Conservation (phyloP, 2,888 invertebrate species). For the Cyaniris semiargus region DNA sequence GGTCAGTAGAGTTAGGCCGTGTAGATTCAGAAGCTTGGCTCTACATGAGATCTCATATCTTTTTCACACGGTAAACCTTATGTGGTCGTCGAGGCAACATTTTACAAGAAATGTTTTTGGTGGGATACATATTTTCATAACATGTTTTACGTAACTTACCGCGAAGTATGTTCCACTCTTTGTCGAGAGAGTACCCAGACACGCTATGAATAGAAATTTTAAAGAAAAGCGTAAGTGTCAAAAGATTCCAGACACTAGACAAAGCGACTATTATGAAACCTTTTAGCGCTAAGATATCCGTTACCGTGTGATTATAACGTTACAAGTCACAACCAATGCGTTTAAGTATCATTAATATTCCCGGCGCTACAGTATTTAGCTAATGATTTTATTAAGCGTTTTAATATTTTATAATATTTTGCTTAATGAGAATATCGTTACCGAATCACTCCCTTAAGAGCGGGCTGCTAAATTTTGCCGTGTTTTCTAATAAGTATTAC, state of each 20-base stretch:
- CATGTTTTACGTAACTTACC: background rate
- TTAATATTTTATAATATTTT: background rate
- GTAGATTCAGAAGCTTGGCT: too few species aligned
- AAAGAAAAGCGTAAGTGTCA: constrained; percentile 6
- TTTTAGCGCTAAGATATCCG: background rate
- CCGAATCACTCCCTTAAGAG: too few species aligned
- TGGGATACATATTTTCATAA: background rate
- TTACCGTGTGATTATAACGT: background rate
- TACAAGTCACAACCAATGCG: background rate
- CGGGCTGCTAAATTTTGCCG: too few species aligned
- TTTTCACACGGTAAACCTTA: too few species aligned
- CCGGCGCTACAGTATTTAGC: constrained; percentile 27
- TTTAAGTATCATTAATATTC: background rate
- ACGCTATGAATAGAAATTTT: constrained; percentile 1
- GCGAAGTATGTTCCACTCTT: background rate
- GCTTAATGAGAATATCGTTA: constrained; percentile 16
- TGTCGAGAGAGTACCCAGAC: background rate
- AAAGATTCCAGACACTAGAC: background rate
- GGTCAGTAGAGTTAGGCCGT: too few species aligned
- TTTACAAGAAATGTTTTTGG: too few species aligned
- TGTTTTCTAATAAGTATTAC: too few species aligned
- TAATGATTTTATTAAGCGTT: constrained; percentile 14
- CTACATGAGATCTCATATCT: too few species aligned
- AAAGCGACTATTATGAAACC: background rate
- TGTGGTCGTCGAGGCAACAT: too few species aligned